Conservation (phyloP, 2,797 vertebrate genomes). For the Echiichthys vipera region DNA sequence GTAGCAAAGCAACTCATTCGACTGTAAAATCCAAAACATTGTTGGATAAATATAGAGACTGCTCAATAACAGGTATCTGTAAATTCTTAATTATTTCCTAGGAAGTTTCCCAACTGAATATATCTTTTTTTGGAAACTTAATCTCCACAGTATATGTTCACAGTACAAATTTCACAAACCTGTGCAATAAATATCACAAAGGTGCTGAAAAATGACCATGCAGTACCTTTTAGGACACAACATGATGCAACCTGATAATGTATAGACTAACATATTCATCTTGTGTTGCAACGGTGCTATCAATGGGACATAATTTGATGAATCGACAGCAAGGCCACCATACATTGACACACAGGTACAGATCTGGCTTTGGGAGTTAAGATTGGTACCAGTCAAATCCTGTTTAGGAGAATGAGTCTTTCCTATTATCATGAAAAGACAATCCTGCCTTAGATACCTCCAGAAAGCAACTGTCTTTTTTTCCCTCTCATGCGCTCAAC, state of each 20-base stretch:
- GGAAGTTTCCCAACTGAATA: too few species aligned
- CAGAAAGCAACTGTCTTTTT: constrained; percentile 5
- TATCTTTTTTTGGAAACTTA: too few species aligned
- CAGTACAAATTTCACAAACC: too few species aligned
- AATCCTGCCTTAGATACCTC: background rate
- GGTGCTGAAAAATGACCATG: background rate
- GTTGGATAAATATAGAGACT: too few species aligned
- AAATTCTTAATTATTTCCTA: too few species aligned
- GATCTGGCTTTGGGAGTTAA: background rate
- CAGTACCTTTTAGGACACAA: background rate
- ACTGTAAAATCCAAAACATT: too few species aligned
- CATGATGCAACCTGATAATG: background rate
- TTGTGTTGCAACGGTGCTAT: background rate
- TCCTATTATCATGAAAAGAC: background rate
- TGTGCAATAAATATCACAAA: background rate
- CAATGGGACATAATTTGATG: background rate
- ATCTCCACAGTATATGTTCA: too few species aligned
- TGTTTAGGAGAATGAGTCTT: background rate
- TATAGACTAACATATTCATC: background rate
- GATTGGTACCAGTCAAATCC: background rate
- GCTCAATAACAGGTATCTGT: too few species aligned
- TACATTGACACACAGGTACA: background rate
- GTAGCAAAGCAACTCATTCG: too few species aligned
- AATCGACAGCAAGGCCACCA: background rate
- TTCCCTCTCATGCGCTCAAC: constrained; percentile 15